Conservation (phyloP, 1,140 invertebrate genomes). For the Asobara japonica region DNA sequence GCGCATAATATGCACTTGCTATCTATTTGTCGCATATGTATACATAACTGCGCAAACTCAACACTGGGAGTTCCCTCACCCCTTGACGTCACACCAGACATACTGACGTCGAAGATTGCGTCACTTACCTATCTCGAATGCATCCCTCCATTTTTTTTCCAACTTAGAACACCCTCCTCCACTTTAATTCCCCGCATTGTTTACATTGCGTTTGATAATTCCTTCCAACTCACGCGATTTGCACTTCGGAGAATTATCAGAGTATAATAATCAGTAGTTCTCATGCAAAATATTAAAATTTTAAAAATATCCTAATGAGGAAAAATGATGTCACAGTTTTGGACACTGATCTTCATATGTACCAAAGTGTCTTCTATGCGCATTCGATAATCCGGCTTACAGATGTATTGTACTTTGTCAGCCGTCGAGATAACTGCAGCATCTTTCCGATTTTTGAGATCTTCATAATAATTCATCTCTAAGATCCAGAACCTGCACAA, state of each 20-base stretch:
- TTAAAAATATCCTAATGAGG: neutral
- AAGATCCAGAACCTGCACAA: too few species aligned
- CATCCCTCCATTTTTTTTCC: neutral
- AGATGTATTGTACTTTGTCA: too few species aligned
- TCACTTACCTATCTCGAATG: neutral
- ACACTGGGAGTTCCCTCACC: constrained; percentile 45
- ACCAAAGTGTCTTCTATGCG: too few species aligned
- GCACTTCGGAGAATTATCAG: neutral
- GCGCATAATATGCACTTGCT: neutral
- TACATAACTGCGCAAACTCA: neutral
- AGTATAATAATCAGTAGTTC: neutral
- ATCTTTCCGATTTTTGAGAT: too few species aligned
- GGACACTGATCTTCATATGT: too few species aligned
- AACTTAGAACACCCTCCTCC: neutral
- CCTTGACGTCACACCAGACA: constrained; percentile 52
- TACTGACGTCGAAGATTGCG: constrained; percentile 44
- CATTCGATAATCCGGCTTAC: too few species aligned
- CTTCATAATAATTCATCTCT: too few species aligned
- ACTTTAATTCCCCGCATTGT: neutral
- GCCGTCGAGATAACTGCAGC: too few species aligned
- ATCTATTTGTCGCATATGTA: neutral
- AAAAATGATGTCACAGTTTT: neutral
- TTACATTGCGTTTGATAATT: neutral
- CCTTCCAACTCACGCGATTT: neutral
- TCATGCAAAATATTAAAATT: neutral